Evolutionary conservation across 1,140 invertebrate species (phyloP).

Genomic region (Colletes latitarsis): DNA sequence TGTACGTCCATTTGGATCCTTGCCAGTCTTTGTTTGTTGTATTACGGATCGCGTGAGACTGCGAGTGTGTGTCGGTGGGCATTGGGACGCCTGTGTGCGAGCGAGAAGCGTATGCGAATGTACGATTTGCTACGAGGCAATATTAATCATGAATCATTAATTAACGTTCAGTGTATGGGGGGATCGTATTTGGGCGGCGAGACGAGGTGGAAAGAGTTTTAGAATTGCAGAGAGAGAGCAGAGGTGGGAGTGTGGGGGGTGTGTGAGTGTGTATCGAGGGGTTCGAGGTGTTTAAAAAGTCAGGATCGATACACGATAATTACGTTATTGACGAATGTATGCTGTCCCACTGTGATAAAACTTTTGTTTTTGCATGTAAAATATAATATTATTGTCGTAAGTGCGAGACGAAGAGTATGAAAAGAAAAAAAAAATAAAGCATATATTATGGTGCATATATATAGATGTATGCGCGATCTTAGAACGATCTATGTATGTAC

Average conservation of each 20-base stretch:
- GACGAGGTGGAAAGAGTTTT: neutral
- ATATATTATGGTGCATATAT: constrained; percentile 36
- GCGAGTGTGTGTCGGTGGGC: constrained; percentile 3
- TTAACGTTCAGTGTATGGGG: constrained; percentile 19
- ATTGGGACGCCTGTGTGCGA: constrained; percentile 3
- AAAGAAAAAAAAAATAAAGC: constrained; percentile 55
- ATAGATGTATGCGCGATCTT: constrained; percentile 45
- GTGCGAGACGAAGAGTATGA: constrained; percentile 60
- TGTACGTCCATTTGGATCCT: constrained; percentile 46
- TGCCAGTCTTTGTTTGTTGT: constrained; percentile 27
- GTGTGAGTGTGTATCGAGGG: neutral
- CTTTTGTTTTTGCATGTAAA: constrained; percentile 80
- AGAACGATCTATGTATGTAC: constrained; percentile 50
- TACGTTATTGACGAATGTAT: constrained; percentile 78
- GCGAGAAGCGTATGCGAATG: constrained; percentile 8
- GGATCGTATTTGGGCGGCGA: neutral
- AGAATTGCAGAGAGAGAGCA: neutral
- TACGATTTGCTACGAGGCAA: constrained; percentile 34
- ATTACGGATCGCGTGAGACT: neutral
- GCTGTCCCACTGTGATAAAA: constrained; percentile 81
- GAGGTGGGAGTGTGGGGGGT: no score
- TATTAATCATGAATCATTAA: constrained; percentile 52
- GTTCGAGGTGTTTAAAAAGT: constrained; percentile 11
- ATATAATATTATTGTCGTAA: constrained; percentile 78
- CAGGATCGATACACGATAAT: constrained; percentile 68